Evolutionary conservation across 2,888 invertebrate genomes (phyloP).

Genomic region (Lithophane socia): DNA sequence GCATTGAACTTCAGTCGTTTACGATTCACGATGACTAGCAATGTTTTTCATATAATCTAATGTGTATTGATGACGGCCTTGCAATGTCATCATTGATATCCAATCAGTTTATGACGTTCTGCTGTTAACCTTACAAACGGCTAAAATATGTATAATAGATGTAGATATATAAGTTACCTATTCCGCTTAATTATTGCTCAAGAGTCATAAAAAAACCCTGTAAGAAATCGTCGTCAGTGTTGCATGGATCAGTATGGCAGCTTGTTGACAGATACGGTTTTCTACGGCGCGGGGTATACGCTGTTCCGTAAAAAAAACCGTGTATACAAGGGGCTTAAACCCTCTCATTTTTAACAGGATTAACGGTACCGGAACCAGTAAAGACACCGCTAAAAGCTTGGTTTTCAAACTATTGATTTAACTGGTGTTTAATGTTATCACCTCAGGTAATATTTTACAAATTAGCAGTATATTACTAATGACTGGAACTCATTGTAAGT

Average conservation of each 20-base stretch:
- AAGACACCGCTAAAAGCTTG: neutral
- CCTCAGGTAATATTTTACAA: neutral
- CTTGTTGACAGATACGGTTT: too few relatives aligned
- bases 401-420: constrained; percentile 14
- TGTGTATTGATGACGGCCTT: constrained; percentile 23
- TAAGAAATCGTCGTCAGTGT: too few relatives aligned
- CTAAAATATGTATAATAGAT: too few relatives aligned
- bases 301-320: too few relatives aligned
- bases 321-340: neutral
- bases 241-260: too few relatives aligned
- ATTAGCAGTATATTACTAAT: constrained; percentile 26
- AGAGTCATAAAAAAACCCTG: too few relatives aligned
- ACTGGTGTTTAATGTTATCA: neutral
- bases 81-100: constrained; percentile 35
- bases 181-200: too few relatives aligned
- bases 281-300: too few relatives aligned
- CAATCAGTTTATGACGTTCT: neutral
- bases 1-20: neutral
- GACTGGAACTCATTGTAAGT: neutral
- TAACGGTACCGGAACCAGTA: neutral
- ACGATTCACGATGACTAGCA: constrained; percentile 32
- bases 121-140: neutral
- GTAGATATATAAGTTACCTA: too few relatives aligned
- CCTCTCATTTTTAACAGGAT: neutral
- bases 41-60: constrained; percentile 17